These are phyloP conservation scores for Vespertilio murinus DNA, from an alignment of 2,797 vertebrate genomes.

Conservation along the genomic window DNA sequence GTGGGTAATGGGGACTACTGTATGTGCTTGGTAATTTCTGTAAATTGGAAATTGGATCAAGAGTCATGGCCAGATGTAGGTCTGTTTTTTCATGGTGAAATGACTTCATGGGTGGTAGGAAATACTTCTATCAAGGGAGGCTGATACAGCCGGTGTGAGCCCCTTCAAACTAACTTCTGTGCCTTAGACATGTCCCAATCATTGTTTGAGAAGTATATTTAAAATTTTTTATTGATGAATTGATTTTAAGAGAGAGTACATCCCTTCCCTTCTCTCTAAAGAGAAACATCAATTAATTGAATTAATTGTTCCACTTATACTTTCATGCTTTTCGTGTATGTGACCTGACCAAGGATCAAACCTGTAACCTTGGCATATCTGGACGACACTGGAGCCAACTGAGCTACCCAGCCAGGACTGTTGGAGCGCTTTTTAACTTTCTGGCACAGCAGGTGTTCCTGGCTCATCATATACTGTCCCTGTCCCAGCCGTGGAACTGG, in stretches of 20 bases:
- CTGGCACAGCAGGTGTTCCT: not conserved
- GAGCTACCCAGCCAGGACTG: not conserved
- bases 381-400: no score
- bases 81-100: not conserved
- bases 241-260: no score
- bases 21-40: not conserved
- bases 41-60: not conserved
- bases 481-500: not conserved
- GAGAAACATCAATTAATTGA: no score
- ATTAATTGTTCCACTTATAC: no score
- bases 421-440: not conserved
- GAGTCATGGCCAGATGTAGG: not conserved
- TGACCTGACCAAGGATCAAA: no score
- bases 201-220: no score
- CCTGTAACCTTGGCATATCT: no score
- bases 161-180: not conserved
- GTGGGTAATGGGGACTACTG: not conserved
- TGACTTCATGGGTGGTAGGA: not conserved
- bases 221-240: no score
- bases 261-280: no score
- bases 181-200: not conserved
- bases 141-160: not conserved
- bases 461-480: not conserved
- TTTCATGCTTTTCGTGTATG: no score
- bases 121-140: not conserved